Evolutionary conservation across 2,113 vertebrate species (phyloP).

Genomic region (Aleadryas rufinucha): DNA sequence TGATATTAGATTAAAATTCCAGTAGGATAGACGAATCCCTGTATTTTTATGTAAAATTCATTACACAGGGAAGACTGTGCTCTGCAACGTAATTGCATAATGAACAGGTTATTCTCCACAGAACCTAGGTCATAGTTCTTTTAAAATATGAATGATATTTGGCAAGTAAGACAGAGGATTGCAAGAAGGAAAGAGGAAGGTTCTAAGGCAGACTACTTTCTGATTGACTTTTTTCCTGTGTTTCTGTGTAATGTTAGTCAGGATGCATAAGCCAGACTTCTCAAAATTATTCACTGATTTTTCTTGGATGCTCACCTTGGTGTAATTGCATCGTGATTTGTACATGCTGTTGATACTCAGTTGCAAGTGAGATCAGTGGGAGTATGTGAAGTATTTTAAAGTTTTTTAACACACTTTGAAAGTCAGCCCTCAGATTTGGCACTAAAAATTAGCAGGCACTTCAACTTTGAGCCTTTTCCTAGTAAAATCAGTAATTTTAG

Average conservation of each 20-base stretch:
- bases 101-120: not conserved
- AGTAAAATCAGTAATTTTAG: conserved; percentile 14
- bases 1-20: not conserved
- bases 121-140: not conserved
- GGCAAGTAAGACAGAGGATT: not conserved
- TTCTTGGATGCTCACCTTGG: not conserved
- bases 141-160: not conserved
- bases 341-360: not conserved
- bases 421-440: not conserved
- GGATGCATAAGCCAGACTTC: not conserved
- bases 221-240: not conserved
- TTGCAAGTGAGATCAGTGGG: not conserved
- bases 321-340: not conserved
- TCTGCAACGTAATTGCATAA: not conserved
- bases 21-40: not conserved
- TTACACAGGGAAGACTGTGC: not conserved
- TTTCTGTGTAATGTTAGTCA: not conserved
- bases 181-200: not conserved
- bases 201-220: not conserved
- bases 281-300: not conserved
- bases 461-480: not conserved
- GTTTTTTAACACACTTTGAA: not conserved
- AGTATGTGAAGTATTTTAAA: not conserved
- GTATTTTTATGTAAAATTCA: not conserved
- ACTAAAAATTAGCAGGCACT: not conserved